phyloP scores from a whole-genome alignment of 2,888 invertebrate species.

The Zygaena filipendulae region DNA sequence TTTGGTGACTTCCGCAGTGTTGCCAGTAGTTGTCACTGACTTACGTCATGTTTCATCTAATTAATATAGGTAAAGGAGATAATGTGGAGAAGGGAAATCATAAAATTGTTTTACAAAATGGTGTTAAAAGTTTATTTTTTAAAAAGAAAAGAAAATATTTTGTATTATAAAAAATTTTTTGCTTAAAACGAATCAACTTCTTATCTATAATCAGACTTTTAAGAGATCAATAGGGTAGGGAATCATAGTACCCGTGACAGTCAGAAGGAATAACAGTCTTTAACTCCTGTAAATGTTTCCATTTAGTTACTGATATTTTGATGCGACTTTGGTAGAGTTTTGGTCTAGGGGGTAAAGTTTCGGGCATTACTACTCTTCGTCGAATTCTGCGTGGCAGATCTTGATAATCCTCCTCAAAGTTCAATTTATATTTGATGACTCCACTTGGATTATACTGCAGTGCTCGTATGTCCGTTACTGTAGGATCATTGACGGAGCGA shows the following conservation, averaged over 20 bases:
- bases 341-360: slow-evolving; percentile 6
- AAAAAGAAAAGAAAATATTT: too few relatives aligned
- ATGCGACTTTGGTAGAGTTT: slow-evolving; percentile 6
- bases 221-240: slow-evolving; percentile 9
- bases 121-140: too few relatives aligned
- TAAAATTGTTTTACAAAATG: too few relatives aligned
- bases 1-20: too few relatives aligned
- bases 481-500: slow-evolving; percentile 8
- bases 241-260: slow-evolving; percentile 10
- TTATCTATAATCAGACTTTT: slow-evolving; percentile 1
- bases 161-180: too few relatives aligned
- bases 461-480: slow-evolving; percentile 8
- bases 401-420: slow-evolving; percentile 8
- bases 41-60: slow-evolving; percentile 9
- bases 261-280: slow-evolving; percentile 9
- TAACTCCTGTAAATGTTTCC: slow-evolving; percentile 9
- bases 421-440: slow-evolving; percentile 11
- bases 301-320: slow-evolving; percentile 7
- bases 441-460: slow-evolving; percentile 11
- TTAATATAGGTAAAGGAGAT: slow-evolving; percentile 1
- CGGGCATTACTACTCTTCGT: slow-evolving; percentile 7
- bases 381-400: slow-evolving; percentile 8
- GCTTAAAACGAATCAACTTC: too few relatives aligned
- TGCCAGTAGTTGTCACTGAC: too few relatives aligned
- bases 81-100: too few relatives aligned